These are phyloP conservation scores for Ariopsis seemanni DNA, from an alignment of 2,113 vertebrate genomes.

Conservation along the genomic window DNA sequence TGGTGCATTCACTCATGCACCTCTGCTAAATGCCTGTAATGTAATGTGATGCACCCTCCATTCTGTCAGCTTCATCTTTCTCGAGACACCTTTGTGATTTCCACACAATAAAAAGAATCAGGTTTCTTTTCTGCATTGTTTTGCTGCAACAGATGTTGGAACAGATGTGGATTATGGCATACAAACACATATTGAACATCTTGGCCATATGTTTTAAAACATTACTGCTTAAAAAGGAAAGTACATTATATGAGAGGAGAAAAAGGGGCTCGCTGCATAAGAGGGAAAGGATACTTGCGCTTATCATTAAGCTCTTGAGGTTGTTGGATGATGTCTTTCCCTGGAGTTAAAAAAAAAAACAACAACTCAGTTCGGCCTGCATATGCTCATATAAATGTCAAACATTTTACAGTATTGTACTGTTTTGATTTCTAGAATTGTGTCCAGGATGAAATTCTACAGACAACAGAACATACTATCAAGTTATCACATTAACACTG, in stretches of 20 bases:
- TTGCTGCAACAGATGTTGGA: neutral
- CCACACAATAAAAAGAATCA: neutral
- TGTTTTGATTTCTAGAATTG: neutral
- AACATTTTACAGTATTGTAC: neutral
- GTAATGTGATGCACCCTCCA: neutral
- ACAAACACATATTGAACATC: neutral
- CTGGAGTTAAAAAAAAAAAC: neutral
- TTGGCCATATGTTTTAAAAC: neutral
- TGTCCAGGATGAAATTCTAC: too few species aligned
- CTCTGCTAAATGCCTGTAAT: neutral
- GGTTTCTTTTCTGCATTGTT: neutral
- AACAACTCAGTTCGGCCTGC: neutral
- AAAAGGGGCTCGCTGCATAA: neutral
- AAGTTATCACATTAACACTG: too few species aligned
- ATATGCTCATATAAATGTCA: neutral
- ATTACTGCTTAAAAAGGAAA: neutral
- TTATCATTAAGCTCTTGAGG: too few species aligned
- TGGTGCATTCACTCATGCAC: neutral
- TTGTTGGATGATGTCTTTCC: too few species aligned
- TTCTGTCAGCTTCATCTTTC: neutral
- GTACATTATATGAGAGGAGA: neutral
- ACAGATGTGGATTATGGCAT: neutral
- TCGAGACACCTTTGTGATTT: neutral
- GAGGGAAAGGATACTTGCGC: neutral
- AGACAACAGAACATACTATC: too few species aligned